Percentiles rank a stretch among this genome's conserved stretches.
Conservation (phyloP, 2,797 vertebrate genomes). For the Brachyrhaphis roseni region DNA sequence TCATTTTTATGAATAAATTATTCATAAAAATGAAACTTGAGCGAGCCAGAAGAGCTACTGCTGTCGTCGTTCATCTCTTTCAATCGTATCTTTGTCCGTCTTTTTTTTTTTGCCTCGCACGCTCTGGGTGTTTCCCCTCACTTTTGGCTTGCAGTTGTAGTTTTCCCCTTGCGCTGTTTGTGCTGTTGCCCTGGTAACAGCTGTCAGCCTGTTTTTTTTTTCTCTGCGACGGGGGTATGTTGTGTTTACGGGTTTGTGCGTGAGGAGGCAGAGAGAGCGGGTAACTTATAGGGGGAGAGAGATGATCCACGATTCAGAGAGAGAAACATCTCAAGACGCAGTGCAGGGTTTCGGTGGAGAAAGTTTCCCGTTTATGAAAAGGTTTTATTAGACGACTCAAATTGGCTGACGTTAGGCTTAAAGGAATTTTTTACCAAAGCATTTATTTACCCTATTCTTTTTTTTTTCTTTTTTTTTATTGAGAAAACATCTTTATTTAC, state of each 20-base stretch:
- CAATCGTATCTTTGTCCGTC: not conserved
- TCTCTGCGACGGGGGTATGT: slow-evolving; percentile 29
- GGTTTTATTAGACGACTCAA: not conserved
- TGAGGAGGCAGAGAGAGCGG: slow-evolving; percentile 10
- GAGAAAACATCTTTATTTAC: too few species aligned
- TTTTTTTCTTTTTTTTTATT: too few species aligned
- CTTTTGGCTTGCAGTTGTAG: slow-evolving; percentile 31
- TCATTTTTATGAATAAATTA: not conserved
- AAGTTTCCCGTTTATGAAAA: not conserved
- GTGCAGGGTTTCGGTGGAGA: not conserved
- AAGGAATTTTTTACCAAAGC: not conserved
- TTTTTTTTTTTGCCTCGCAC: not conserved
- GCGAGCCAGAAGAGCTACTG: not conserved
- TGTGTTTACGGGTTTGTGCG: slow-evolving; percentile 13
- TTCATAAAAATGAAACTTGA: not conserved
- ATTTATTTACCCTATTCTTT: not conserved
- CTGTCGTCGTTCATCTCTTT: not conserved
- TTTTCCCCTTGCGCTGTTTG: slow-evolving; percentile 65
- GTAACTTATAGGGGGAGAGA: not conserved
- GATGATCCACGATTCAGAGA: not conserved
- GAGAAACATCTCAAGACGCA: not conserved
- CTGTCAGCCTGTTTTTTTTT: slow-evolving; percentile 4
- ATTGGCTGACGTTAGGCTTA: not conserved
- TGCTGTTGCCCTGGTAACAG: slow-evolving; percentile 56
- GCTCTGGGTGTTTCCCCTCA: slow-evolving; percentile 50